These are phyloP conservation scores for Siniperca scherzeri DNA, from an alignment of 2,797 vertebrate species.

Conservation along the genomic window DNA sequence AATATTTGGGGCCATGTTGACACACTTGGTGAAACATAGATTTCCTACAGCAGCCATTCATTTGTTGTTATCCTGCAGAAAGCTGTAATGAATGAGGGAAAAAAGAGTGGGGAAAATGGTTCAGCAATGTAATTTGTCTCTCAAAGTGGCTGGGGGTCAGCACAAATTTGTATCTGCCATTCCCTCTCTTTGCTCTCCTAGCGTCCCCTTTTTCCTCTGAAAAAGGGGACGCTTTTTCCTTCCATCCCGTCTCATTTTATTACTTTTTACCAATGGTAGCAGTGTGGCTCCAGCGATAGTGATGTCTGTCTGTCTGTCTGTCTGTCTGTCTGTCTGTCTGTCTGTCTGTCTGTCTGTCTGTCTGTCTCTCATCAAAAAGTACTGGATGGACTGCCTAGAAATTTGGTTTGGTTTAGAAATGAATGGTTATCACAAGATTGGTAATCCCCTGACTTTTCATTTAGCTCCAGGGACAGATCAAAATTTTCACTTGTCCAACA, in stretches of 20 bases:
- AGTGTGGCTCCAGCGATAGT: background rate
- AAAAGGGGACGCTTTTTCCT: background rate
- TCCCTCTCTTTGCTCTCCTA: conserved; percentile 13
- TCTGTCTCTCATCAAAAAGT: background rate
- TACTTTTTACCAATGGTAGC: background rate
- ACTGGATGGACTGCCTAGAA: background rate
- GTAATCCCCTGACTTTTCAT: background rate
- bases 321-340: background rate
- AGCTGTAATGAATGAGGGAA: conserved; percentile 61
- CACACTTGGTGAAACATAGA: conserved; percentile 63
- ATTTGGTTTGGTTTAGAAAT: background rate
- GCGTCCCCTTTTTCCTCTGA: background rate
- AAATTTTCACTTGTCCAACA: background rate
- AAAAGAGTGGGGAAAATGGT: conserved; percentile 43
- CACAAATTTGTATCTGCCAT: conserved; percentile 43
- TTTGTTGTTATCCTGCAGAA: conserved; percentile 60
- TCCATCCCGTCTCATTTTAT: background rate
- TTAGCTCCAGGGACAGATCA: background rate
- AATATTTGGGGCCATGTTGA: conserved; percentile 53
- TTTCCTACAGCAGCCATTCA: conserved; percentile 64
- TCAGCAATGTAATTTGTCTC: conserved; percentile 60
- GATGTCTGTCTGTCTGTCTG: background rate
- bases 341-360: background rate
- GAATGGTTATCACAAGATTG: too few relatives aligned
- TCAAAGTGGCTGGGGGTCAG: conserved; percentile 55